Base-by-base conservation (phyloP, 2,797 vertebrate species). In the Hoplostethus atlanticus region DNA sequence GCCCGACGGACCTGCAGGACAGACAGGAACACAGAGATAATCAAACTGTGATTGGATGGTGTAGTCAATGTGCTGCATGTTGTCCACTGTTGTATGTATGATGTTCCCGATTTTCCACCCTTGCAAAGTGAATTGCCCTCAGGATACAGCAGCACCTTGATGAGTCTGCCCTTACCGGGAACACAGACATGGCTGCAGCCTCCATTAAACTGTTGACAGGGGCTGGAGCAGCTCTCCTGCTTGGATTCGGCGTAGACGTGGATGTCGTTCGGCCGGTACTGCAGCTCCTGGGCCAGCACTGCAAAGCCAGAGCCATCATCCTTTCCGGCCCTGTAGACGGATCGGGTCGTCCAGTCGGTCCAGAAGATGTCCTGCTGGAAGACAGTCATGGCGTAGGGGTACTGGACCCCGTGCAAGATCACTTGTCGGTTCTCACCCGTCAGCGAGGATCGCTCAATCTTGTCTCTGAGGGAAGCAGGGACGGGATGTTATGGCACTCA, bases 181-280 rank as follows among this genome's bases (percentile, higher is more conserved):
- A 95, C 95, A 89, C 97, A 99, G 71, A 97, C 86, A 55, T 99
- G 95, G 86, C 97, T 98, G 87, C 97, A 99, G 74, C 97, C 97
- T 15, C 97, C 97, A 2, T 98, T 99, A 78, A 98, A 98, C 84
- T 96, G 94, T 65, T 94, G 94, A 68, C 97, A 99, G 73, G 94
- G 94, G 77, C 96, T 98, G 78, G 87, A 84, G 76, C 97, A 98
- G 21, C 85, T 94, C 69, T 95, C 94, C 58, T 96, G 97, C 68
- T 95, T 96, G 34, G 89, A 93, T 47, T 90, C 94, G 10, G 94
- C 79, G 80, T 93, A 95, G 38, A 94, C 85, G 1, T 96, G 93
- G 77, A 99, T 96, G 87, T 95, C 96, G 70, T 94, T 96, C 0
- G 96, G 97, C 54, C 86, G 91, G 83, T 91, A 89, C 57, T 94